These are phyloP conservation scores for Sialia sialis DNA, from an alignment of 2,113 vertebrate genomes.

Conservation along the genomic window DNA sequence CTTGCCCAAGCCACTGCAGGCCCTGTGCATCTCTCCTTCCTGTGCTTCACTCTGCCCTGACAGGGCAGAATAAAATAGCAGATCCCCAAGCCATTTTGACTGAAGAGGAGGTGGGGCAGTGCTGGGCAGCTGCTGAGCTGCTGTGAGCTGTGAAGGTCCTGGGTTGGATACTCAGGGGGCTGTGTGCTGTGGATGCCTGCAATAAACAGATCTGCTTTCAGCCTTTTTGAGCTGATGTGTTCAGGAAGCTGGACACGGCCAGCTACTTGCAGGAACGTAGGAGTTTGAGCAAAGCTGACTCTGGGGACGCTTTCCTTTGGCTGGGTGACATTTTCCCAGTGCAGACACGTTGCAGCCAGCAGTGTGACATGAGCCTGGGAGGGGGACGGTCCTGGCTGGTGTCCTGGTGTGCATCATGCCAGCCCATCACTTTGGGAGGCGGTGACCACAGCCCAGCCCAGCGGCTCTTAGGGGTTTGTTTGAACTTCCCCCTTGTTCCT, in stretches of 20 bases:
- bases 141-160: neutral
- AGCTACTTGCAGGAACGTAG: accelerated
- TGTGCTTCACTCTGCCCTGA: neutral
- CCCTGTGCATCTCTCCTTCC: neutral
- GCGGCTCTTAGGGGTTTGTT: accelerated
- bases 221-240: neutral
- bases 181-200: neutral
- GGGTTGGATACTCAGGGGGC: neutral
- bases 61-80: neutral
- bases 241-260: neutral
- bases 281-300: neutral
- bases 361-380: neutral
- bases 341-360: neutral
- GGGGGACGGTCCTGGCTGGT: neutral
- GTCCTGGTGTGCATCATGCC: neutral
- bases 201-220: neutral
- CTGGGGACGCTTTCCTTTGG: neutral
- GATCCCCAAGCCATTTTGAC: neutral
- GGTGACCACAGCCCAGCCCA: neutral
- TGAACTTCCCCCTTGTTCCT: neutral
- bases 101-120: neutral
- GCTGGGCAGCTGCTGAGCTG: neutral
- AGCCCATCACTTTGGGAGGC: accelerated
- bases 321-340: neutral
- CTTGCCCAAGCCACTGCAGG: neutral